Evolutionary conservation across 2,888 invertebrate species (phyloP), one percentile per base, ranked within the genome.

Genomic region (Deilephila porcellus): DNA sequence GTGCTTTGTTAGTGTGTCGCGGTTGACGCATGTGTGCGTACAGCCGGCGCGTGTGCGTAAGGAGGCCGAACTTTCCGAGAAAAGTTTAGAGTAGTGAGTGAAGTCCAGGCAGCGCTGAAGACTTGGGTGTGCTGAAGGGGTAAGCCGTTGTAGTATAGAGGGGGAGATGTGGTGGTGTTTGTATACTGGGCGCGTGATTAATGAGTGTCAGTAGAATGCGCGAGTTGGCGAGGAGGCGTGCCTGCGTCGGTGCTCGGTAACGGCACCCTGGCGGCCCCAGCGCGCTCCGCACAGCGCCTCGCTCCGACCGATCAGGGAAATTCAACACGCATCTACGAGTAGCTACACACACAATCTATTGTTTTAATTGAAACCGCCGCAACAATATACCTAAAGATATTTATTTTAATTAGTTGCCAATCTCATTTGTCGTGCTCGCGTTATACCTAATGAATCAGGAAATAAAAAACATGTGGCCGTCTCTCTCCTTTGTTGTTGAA

Each of bases 191-290:
- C 52, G 71, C n/a, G 45, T 74, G 73, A 73, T 73, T 76, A 73
- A 76, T 75, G 75, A 74, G 71, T 74, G 70, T 74, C n/a, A 19
- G 74, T 62, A 67, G 11, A 45, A 52, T 60, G 59, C 37, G 45
- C 11, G 37, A 25, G 80, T 83, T 32, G 76, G 83, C 83, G 82
- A 80, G 89, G 87, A 90, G 91, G 92, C 93, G 92, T 91, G 93
- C 87, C 89, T 80, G 82, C 78, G 78, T 79, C 78, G 20, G 32
- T 81, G 83, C 82, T 79, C 78, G 34, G 32, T 81, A 83, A 82
- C 84, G 83, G 88, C 91, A 91, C 93, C 93, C 93, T 87, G 77
- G 90, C 88, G 93, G 93, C 93, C 93, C 89, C 92, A 82, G 82
- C 88, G 85, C 86, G 82, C 83, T 83, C 79, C 25, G 29, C 34